Percentiles rank a stretch among this genome's conserved stretches.
phyloP scores from a whole-genome alignment of 2,113 vertebrate species.

The Myiopsitta monachus region DNA sequence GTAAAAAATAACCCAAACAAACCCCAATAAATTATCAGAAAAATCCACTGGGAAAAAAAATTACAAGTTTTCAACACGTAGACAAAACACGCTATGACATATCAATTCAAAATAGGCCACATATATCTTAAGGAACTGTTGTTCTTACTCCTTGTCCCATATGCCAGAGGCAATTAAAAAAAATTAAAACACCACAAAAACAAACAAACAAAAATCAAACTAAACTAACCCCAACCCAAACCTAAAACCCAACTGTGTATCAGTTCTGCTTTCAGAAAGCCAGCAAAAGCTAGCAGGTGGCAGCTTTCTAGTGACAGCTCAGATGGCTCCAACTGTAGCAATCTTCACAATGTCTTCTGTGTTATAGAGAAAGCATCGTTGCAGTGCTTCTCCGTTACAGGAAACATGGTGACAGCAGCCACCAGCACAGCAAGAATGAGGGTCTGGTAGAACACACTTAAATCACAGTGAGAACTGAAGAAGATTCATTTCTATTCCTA shows the following conservation, averaged over 20 bases:
- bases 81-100: background rate
- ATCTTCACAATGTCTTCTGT: background rate
- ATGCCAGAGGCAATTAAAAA: background rate
- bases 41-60: background rate
- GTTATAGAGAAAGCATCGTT: background rate
- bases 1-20: background rate
- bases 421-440: background rate
- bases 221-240: background rate
- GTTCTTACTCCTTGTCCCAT: background rate
- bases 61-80: background rate
- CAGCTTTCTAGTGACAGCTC: background rate
- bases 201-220: background rate
- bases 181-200: background rate
- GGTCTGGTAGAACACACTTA: background rate
- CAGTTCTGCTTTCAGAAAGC: background rate
- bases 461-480: background rate
- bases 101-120: background rate
- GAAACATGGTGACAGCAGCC: background rate
- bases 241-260: background rate
- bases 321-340: background rate
- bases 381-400: background rate
- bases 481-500: background rate
- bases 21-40: background rate
- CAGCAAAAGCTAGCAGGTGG: background rate
- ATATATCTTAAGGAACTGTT: background rate